Conservation (phyloP, 2,113 vertebrate species). For the Zapornia atra region DNA sequence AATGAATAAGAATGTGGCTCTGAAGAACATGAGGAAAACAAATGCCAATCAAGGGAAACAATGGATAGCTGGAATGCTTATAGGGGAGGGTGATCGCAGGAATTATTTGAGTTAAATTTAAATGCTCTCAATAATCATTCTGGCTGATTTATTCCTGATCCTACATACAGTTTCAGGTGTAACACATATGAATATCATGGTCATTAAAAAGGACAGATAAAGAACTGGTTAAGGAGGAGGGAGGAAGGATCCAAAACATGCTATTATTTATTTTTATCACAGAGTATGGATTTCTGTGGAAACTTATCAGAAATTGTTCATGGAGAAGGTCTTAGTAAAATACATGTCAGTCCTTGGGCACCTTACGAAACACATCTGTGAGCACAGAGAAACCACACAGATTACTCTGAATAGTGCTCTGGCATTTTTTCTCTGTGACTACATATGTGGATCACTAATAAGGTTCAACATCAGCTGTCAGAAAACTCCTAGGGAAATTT, state of each 20-base stretch:
- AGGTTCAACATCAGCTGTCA: neutral
- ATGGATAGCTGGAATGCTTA: accelerated
- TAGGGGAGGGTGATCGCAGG: neutral
- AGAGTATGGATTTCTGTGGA: neutral
- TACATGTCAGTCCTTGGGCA: neutral
- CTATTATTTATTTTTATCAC: neutral
- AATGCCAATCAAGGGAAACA: neutral
- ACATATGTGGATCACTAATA: neutral
- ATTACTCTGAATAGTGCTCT: neutral
- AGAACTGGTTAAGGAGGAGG: neutral
- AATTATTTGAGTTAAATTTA: neutral
- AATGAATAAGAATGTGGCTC: neutral
- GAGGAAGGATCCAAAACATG: neutral
- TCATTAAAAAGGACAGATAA: neutral
- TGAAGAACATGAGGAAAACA: neutral
- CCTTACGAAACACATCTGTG: neutral
- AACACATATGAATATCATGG: neutral
- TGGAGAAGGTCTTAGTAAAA: neutral
- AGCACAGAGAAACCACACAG: neutral
- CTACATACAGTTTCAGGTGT: neutral
- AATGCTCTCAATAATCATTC: neutral
- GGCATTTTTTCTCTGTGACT: neutral
- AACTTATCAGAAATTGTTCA: neutral
- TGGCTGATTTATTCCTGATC: neutral
- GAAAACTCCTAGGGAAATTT: neutral